phyloP scores from a whole-genome alignment of 2,113 vertebrate species.

The Crocuta crocuta region DNA sequence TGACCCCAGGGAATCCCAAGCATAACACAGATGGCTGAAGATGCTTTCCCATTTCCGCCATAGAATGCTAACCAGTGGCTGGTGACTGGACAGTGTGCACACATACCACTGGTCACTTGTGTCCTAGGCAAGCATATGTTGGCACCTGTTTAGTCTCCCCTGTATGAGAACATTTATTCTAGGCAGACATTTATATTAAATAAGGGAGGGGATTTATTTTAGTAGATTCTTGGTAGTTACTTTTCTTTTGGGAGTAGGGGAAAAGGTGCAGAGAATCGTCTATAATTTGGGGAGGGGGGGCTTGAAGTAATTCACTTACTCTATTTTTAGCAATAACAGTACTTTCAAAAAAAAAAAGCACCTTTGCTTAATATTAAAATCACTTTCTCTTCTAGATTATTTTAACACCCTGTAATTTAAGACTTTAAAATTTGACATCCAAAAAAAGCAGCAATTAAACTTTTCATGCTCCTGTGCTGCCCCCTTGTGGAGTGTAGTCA shows the following conservation, averaged over 20 bases:
- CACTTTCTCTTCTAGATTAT: constrained; percentile 52
- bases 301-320: neutral
- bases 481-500: constrained; percentile 79
- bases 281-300: neutral
- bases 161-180: neutral
- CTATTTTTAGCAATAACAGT: constrained; percentile 52
- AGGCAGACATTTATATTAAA: neutral
- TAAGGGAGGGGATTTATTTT: neutral
- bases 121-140: neutral
- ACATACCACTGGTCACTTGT: neutral
- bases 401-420: constrained; percentile 55
- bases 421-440: constrained; percentile 60
- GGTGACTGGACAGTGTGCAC: neutral
- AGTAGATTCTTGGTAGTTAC: neutral
- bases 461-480: constrained; percentile 76
- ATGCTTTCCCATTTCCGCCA: neutral
- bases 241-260: neutral
- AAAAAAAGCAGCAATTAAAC: constrained; percentile 11
- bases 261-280: constrained; percentile 1
- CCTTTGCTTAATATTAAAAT: constrained; percentile 63
- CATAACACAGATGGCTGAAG: neutral
- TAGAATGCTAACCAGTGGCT: neutral
- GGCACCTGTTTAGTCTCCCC: neutral
- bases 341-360: neutral
- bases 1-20: neutral